phyloP scores from a whole-genome alignment of 2,797 vertebrate species.

The Lophius americanus region DNA sequence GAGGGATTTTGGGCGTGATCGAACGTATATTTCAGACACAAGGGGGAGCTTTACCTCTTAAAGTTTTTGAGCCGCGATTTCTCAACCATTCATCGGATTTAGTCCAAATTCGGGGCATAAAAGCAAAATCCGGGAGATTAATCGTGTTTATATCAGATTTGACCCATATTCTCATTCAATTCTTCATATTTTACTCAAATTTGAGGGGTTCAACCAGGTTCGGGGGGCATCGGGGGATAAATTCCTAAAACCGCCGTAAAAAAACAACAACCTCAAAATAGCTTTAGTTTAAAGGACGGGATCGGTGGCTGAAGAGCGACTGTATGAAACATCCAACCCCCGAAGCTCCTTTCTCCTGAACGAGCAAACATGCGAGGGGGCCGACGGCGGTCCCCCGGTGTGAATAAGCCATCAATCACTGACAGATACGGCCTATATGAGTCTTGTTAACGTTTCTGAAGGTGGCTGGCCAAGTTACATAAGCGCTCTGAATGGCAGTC shows the following conservation, averaged over 20 bases:
- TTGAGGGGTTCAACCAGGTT: too few species aligned
- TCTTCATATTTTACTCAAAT: too few species aligned
- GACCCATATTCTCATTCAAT: too few species aligned
- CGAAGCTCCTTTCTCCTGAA: neutral
- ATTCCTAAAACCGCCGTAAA: neutral
- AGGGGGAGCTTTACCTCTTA: too few species aligned
- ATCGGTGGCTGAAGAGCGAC: neutral
- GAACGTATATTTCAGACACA: too few species aligned
- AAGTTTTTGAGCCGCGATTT: too few species aligned
- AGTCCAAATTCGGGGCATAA: too few species aligned
- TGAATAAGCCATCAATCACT: constrained; percentile 53
- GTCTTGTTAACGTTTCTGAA: constrained; percentile 48
- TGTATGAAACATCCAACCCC: neutral
- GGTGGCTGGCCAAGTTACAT: constrained; percentile 75
- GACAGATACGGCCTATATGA: constrained; percentile 45
- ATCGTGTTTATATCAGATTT: too few species aligned
- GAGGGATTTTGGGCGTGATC: too few species aligned
- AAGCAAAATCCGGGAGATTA: too few species aligned
- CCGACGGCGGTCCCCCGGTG: constrained; percentile 16
- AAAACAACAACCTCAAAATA: neutral
- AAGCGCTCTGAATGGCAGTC: constrained; percentile 69
- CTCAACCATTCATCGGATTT: too few species aligned
- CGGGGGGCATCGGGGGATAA: too few species aligned
- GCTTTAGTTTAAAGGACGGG: neutral
- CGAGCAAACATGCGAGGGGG: neutral